Evolutionary conservation across 2,797 vertebrate genomes (phyloP).

Genomic region (Sebastes aleutianus): DNA sequence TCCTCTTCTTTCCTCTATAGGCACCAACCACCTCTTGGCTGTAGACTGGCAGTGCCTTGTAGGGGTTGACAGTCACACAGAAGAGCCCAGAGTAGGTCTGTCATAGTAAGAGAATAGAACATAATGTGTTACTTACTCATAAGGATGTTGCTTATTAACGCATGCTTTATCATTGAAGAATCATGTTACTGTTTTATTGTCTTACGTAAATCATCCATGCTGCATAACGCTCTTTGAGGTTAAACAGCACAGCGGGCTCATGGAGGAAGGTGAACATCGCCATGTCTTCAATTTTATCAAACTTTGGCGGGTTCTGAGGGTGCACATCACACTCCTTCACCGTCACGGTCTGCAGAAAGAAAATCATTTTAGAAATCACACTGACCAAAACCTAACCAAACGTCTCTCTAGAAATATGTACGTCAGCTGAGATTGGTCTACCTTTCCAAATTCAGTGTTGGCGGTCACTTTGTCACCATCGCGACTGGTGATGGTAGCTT

Average conservation of each 20-base stretch:
- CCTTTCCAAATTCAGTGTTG: conserved; percentile 85
- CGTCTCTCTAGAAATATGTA: not conserved
- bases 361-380: not conserved
- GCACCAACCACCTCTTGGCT: conserved; percentile 86
- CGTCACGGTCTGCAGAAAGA: conserved; percentile 77
- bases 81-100: conserved; percentile 91
- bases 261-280: conserved; percentile 92
- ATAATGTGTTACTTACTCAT: not conserved
- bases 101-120: not conserved
- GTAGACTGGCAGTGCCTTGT: conserved; percentile 91
- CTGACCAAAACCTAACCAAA: not conserved
- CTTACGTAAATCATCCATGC: conserved; percentile 90
- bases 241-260: conserved; percentile 90
- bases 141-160: not conserved
- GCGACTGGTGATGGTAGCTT: conserved; percentile 81
- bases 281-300: conserved; percentile 95
- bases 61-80: conserved; percentile 89
- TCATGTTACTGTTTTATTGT: not conserved
- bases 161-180: not conserved
- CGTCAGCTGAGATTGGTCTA: not conserved
- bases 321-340: conserved; percentile 86
- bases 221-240: conserved; percentile 93
- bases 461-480: conserved; percentile 88
- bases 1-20: conserved; percentile 91
- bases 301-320: conserved; percentile 85